Percentiles rank a stretch among this genome's conserved stretches.
Conservation (phyloP, 2,797 vertebrate genomes). For the Echiichthys vipera region DNA sequence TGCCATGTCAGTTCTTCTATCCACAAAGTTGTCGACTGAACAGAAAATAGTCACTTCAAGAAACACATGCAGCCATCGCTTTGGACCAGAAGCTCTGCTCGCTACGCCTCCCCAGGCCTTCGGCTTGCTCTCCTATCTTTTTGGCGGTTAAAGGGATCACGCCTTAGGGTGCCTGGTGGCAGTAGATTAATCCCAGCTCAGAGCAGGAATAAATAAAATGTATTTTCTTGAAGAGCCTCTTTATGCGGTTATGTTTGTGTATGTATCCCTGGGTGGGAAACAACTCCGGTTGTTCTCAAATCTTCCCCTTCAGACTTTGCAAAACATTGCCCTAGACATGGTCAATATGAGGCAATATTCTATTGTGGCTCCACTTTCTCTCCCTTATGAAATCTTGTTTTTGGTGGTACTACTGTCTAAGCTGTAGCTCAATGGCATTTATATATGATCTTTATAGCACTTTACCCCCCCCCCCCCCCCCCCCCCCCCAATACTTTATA, state of each 20-base stretch:
- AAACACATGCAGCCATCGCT: neutral
- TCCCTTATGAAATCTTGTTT: neutral
- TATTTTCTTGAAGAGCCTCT: no score
- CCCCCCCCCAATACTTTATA: neutral
- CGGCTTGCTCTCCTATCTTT: neutral
- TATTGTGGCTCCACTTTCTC: neutral
- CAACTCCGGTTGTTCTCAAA: neutral
- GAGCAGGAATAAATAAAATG: neutral
- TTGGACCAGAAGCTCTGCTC: neutral
- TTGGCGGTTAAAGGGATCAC: neutral
- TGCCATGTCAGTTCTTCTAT: neutral
- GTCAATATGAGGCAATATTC: neutral
- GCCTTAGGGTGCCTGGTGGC: neutral
- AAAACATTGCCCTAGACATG: neutral
- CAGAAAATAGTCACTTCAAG: neutral
- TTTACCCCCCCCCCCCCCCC: no score
- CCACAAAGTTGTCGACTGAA: neutral
- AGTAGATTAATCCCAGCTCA: neutral
- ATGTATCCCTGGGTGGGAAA: no score
- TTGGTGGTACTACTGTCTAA: neutral
- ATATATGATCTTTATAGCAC: neutral
- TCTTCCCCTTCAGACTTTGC: neutral
- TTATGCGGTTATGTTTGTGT: conserved; percentile 4
- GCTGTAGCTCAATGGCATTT: neutral
- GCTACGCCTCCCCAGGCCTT: neutral